Base-by-base conservation (phyloP, 2,113 vertebrate species). In the Micronisus gabar region DNA sequence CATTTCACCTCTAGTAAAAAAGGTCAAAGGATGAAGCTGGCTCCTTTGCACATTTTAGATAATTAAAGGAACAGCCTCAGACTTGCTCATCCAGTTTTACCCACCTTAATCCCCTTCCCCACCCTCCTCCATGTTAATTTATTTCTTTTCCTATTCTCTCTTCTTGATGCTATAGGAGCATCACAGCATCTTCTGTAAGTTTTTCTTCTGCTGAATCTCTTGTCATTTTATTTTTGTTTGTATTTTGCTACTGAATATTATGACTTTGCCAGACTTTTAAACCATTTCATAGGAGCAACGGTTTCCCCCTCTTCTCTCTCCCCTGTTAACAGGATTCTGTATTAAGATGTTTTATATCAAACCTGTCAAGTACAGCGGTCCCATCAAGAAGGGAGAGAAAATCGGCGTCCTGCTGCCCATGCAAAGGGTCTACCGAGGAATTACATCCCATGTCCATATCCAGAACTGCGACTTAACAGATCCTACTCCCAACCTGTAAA, bases 321-420 rank as follows among this genome's bases (percentile, higher is more conserved):
- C 36, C 2, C 3, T 27, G 0, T 47, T 61, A 67, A 62, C n/a
- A 88, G 98, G 96, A 86, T 96, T 98, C 78, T 99, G 97, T 29
- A 21, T 98, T 65, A 97, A 97, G 95, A 86, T 97, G 34, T 98
- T 98, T 86, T 97, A 98, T 56, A 93, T 98, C 92, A 97, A 97
- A 74, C 97, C 97, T 16, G 15, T 89, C 34, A 93, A 94, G 70
- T 86, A 90, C 45, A 95, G 82, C 2, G 98, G 98, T 16, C 21
- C 78, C 36, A 45, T 97, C 75, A 96, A 81, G 72, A 98, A 97
- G 48, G 98, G 98, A 25, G 79, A 98, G 70, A 96, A 91, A 85
- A 93, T 98, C 7, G 97, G 97, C 3, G 40, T 74, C 22, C 20
- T 98, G 68, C 41, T 98, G 78, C 97, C 97, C 34, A 88, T 98